Percentiles rank a stretch among this genome's conserved stretches.
phyloP scores from a whole-genome alignment of 2,113 vertebrate genomes.

The Xyliphius kryptos region DNA sequence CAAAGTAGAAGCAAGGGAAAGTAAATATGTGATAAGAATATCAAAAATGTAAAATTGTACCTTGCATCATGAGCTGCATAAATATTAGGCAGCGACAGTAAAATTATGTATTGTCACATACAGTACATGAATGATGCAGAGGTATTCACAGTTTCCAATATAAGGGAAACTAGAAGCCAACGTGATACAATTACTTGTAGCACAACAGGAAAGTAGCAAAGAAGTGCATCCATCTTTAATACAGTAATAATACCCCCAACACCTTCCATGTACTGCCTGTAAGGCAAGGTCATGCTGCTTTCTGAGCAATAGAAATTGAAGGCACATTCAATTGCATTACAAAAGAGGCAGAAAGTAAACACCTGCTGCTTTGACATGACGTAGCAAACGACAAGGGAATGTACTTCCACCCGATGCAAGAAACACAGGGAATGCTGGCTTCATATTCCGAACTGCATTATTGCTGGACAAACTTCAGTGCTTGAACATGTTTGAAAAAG shows the following conservation, averaged over 20 bases:
- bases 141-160: slow-evolving; percentile 9
- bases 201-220: slow-evolving; percentile 12
- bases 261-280: background rate
- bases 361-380: slow-evolving; percentile 1
- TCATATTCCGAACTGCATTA: background rate
- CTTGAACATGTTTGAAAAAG: background rate
- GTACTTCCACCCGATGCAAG: background rate
- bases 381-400: background rate
- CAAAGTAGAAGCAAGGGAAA: too few species aligned
- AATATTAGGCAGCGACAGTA: too few species aligned
- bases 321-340: slow-evolving; percentile 14
- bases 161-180: slow-evolving; percentile 6
- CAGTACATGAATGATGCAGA: too few species aligned
- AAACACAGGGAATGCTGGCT: background rate
- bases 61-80: too few species aligned
- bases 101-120: too few species aligned
- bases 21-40: too few species aligned
- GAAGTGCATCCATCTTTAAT: slow-evolving; percentile 45
- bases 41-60: too few species aligned
- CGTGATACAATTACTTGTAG: slow-evolving; percentile 8
- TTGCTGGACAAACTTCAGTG: background rate
- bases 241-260: slow-evolving; percentile 45
- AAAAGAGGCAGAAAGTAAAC: background rate
- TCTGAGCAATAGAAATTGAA: slow-evolving; percentile 10
- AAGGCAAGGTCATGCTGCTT: slow-evolving; percentile 14